phyloP scores from a whole-genome alignment of 2,113 vertebrate species.

The Spermophilus dauricus region DNA sequence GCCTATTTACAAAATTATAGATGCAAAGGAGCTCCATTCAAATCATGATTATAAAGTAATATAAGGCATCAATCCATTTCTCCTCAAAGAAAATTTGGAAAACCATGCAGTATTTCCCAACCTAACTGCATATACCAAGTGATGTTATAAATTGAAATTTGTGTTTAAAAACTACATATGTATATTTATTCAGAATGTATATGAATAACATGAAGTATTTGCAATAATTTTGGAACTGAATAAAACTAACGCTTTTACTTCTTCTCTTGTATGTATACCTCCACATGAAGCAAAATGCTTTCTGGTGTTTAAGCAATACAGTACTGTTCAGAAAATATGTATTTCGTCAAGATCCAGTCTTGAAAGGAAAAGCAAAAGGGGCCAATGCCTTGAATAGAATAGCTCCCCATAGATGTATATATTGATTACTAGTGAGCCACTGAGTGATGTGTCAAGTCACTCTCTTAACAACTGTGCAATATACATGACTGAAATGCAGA shows the following conservation, averaged over 20 bases:
- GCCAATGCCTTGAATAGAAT: not conserved
- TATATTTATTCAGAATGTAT: slow-evolving; percentile 7
- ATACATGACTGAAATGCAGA: not conserved
- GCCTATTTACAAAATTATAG: slow-evolving; percentile 42
- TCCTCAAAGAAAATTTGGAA: slow-evolving; percentile 52
- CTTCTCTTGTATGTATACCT: not conserved
- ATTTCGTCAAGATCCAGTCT: not conserved
- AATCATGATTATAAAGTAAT: slow-evolving; percentile 44
- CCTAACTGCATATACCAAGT: not conserved
- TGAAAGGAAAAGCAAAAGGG: not conserved
- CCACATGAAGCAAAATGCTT: not conserved
- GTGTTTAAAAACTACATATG: not conserved
- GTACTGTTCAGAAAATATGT: not conserved
- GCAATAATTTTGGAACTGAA: not conserved
- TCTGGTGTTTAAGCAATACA: not conserved
- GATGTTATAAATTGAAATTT: slow-evolving; percentile 37
- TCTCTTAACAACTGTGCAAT: not conserved
- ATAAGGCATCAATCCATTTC: slow-evolving; percentile 12
- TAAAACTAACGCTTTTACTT: slow-evolving; percentile 1
- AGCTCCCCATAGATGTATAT: not conserved
- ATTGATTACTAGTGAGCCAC: not conserved
- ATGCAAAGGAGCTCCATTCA: not conserved
- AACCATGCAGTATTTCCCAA: slow-evolving; percentile 6
- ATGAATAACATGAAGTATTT: slow-evolving; percentile 22
- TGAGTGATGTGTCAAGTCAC: not conserved